Conservation (phyloP, 1,140 invertebrate genomes). For the Scylla paramamosain region DNA sequence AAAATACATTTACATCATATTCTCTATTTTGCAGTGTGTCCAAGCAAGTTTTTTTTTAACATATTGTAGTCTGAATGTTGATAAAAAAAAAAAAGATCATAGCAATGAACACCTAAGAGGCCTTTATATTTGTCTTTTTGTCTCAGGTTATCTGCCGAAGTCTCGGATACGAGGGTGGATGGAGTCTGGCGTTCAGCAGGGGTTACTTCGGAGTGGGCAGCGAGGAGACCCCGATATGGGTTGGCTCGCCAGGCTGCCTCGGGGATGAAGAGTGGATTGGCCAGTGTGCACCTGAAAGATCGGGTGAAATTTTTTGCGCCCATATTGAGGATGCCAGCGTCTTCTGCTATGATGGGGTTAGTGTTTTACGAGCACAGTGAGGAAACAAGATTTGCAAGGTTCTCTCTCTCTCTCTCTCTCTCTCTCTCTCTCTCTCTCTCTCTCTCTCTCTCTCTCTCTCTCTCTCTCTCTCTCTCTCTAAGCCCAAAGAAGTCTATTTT, state of each 20-base stretch:
- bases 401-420: no score
- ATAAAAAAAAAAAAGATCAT: no score
- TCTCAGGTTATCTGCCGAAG: constrained; percentile 52
- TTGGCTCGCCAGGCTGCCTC: background rate
- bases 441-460: no score
- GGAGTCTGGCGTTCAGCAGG: constrained; percentile 4
- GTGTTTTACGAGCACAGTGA: background rate
- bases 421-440: no score
- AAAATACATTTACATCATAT: no score
- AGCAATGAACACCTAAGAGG: no score
- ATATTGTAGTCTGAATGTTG: no score
- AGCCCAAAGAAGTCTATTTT: no score
- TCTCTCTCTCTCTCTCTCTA: no score
- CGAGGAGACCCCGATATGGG: background rate
- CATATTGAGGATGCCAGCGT: background rate
- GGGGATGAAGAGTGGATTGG: constrained; percentile 48
- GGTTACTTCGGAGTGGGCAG: background rate
- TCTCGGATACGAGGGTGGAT: constrained; percentile 49
- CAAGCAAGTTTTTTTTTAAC: no score
- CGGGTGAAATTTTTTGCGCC: background rate
- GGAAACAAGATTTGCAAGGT: no score
- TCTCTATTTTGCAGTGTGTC: no score
- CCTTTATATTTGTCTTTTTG: background rate
- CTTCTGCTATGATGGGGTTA: constrained; percentile 60
- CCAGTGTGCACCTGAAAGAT: background rate